Evolutionary conservation across 2,113 vertebrate genomes (phyloP).

Genomic region (Thamnaconus septentrionalis): DNA sequence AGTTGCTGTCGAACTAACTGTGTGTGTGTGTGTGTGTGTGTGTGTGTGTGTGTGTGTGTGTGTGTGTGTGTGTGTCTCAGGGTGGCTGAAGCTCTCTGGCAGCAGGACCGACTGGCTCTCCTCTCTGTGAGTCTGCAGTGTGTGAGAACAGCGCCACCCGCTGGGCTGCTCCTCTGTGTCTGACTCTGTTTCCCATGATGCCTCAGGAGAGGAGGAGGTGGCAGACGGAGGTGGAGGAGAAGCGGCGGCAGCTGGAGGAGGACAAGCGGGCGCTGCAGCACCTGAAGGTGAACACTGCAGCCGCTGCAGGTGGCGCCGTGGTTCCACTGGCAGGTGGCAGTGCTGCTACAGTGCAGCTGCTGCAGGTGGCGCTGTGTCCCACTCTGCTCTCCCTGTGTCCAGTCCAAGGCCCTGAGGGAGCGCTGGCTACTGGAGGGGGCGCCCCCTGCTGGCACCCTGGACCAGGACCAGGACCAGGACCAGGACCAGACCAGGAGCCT

Average conservation of each 20-base stretch:
- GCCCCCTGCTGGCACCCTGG: constrained; percentile 71
- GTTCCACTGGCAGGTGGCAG: neutral
- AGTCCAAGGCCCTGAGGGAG: constrained; percentile 92
- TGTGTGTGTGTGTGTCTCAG: constrained; percentile 18
- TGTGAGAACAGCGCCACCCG: constrained; percentile 6
- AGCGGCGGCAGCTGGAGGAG: constrained; percentile 86
- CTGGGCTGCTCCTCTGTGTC: neutral
- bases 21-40: constrained; percentile 14
- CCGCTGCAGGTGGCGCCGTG: neutral
- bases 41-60: constrained; percentile 15
- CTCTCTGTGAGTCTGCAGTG: constrained; percentile 43
- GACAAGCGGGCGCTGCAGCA: constrained; percentile 87
- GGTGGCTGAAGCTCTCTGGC: constrained; percentile 25
- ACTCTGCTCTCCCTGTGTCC: neutral
- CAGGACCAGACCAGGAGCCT: constrained; percentile 80
- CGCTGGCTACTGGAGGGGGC: constrained; percentile 94
- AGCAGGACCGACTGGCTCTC: constrained; percentile 51
- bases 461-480: constrained; percentile 85
- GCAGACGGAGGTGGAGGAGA: constrained; percentile 87
- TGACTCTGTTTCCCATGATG: constrained; percentile 42
- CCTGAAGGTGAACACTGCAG: constrained; percentile 80
- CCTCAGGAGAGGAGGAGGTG: constrained; percentile 87
- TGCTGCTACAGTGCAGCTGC: neutral
- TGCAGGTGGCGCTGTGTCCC: neutral
- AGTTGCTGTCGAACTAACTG: neutral